These are phyloP conservation scores for Acromyrmex echinatior DNA, from an alignment of 1,140 invertebrate genomes.

Conservation along the genomic window DNA sequence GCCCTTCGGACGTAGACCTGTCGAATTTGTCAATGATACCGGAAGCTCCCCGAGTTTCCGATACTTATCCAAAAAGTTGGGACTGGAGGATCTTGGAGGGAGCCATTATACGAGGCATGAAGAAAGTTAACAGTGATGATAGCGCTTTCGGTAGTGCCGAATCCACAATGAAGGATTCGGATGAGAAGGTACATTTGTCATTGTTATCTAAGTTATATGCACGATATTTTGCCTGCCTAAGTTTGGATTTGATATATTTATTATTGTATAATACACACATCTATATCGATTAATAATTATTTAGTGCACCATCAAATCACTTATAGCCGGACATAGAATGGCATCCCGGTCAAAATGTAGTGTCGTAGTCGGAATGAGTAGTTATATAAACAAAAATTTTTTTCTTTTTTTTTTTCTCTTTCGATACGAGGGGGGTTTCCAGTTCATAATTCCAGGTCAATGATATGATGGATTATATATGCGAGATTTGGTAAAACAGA, in stretches of 20 bases:
- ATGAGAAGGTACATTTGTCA: constrained; percentile 58
- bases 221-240: constrained; percentile 18
- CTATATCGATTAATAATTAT: constrained; percentile 22
- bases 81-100: constrained; percentile 91
- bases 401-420: constrained; percentile 27
- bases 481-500: constrained; percentile 72
- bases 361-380: constrained; percentile 24
- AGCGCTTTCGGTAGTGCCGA: constrained; percentile 80
- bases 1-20: constrained; percentile 91
- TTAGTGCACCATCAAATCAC: constrained; percentile 19
- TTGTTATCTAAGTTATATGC: not conserved
- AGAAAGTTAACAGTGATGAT: constrained; percentile 76
- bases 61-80: constrained; percentile 89
- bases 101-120: constrained; percentile 67
- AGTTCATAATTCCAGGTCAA: constrained; percentile 64
- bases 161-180: constrained; percentile 60
- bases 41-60: constrained; percentile 92
- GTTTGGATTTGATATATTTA: not conserved
- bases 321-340: constrained; percentile 30
- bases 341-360: constrained; percentile 33
- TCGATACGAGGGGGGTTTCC: constrained; percentile 46
- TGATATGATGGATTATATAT: constrained; percentile 56
- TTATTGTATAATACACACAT: constrained; percentile 47
- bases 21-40: constrained; percentile 90
- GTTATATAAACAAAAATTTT: not conserved